Conservation (phyloP, 1,140 invertebrate species). For the Camponotus vicinus region DNA sequence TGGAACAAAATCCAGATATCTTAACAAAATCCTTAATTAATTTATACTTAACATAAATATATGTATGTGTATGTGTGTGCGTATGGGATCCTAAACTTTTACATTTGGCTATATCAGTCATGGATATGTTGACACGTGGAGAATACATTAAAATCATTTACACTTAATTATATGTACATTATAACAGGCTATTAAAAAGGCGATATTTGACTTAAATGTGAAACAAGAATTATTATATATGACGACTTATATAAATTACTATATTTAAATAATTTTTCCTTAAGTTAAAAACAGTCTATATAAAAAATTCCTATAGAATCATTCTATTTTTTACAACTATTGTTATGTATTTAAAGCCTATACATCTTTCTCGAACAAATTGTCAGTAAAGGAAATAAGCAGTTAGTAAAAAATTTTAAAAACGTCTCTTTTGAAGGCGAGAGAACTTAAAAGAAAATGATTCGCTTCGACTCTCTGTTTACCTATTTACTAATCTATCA, state of each 20-base stretch:
- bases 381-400: neutral
- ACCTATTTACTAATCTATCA: neutral
- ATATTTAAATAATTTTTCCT: slow-evolving; percentile 66
- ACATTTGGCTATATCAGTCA: slow-evolving; percentile 83
- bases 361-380: neutral
- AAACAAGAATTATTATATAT: slow-evolving; percentile 29
- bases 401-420: neutral
- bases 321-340: slow-evolving; percentile 58
- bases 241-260: slow-evolving; percentile 21
- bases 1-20: slow-evolving; percentile 1
- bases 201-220: slow-evolving; percentile 19
- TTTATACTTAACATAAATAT: slow-evolving; percentile 72
- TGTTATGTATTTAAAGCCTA: slow-evolving; percentile 11
- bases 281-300: slow-evolving; percentile 71
- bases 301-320: slow-evolving; percentile 54
- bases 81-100: slow-evolving; percentile 70
- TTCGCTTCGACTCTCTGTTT: neutral
- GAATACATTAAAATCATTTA: slow-evolving; percentile 44
- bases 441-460: neutral
- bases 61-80: slow-evolving; percentile 31
- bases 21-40: slow-evolving; percentile 39
- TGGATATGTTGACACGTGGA: slow-evolving; percentile 62
- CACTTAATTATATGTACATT: slow-evolving; percentile 58
- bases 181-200: neutral
- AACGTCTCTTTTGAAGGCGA: neutral